Evolutionary conservation across 2,797 vertebrate species (phyloP).

Genomic region (Chrosomus eos): DNA sequence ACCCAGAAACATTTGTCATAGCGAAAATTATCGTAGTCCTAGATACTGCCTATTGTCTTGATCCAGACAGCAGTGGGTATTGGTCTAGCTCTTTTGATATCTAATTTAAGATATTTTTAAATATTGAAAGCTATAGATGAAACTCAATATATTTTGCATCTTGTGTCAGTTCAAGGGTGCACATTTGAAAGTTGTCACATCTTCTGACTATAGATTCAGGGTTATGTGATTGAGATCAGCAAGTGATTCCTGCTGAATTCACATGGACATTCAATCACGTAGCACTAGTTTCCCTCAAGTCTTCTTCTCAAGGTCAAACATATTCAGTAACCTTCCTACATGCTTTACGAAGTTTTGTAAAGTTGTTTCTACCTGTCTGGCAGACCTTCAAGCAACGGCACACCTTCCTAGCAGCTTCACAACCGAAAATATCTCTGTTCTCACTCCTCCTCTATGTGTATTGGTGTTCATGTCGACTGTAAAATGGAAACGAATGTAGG

Average conservation of each 20-base stretch:
- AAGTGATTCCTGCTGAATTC: background rate
- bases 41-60: background rate
- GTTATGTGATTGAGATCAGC: background rate
- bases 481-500: background rate
- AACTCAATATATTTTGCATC: background rate
- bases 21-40: background rate
- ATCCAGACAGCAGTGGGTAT: background rate
- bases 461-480: background rate
- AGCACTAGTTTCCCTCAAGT: background rate
- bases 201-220: background rate
- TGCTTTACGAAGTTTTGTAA: background rate
- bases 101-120: background rate
- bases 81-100: background rate
- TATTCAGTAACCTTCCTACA: background rate
- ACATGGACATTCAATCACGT: background rate
- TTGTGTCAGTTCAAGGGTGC: background rate
- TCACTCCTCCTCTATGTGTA: background rate
- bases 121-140: background rate
- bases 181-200: background rate
- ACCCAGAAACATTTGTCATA: background rate
- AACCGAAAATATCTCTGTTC: conserved; percentile 40
- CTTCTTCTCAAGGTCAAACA: background rate
- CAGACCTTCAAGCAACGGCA: background rate
- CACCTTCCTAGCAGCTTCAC: background rate
- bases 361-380: background rate